These are phyloP conservation scores for Diarsia brunnea DNA, from an alignment of 2,888 invertebrate genomes.

Conservation along the genomic window DNA sequence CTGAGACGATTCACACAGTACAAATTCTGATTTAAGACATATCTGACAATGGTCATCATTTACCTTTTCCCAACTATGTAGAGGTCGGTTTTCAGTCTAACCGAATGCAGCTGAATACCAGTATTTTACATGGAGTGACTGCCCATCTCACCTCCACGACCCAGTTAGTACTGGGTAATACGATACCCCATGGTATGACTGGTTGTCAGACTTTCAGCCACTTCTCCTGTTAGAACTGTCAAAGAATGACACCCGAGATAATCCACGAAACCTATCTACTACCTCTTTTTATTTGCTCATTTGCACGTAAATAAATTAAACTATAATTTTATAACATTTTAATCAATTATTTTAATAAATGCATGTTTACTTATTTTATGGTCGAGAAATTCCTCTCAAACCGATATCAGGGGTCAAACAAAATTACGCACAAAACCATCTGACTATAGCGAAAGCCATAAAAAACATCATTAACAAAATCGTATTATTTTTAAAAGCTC, in stretches of 20 bases:
- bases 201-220: too few species aligned
- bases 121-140: too few species aligned
- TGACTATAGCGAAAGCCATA: slow-evolving; percentile 16
- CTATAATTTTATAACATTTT: slow-evolving; percentile 2
- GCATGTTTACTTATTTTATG: slow-evolving; percentile 27
- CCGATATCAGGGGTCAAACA: slow-evolving; percentile 31
- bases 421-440: slow-evolving; percentile 30
- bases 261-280: not conserved
- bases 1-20: not conserved
- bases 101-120: too few species aligned
- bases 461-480: slow-evolving; percentile 47
- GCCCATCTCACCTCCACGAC: too few species aligned
- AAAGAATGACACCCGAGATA: too few species aligned
- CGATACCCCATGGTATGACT: too few species aligned
- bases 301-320: slow-evolving; percentile 1
- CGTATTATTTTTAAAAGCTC: slow-evolving; percentile 59
- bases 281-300: not conserved
- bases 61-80: too few species aligned
- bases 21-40: not conserved
- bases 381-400: slow-evolving; percentile 19
- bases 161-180: too few species aligned
- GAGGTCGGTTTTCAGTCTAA: too few species aligned
- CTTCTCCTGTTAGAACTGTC: too few species aligned
- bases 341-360: slow-evolving; percentile 4
- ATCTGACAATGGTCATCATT: not conserved